Evolutionary conservation across 2,888 invertebrate genomes (phyloP).

Genomic region (Lasioglossum zephyrum): DNA sequence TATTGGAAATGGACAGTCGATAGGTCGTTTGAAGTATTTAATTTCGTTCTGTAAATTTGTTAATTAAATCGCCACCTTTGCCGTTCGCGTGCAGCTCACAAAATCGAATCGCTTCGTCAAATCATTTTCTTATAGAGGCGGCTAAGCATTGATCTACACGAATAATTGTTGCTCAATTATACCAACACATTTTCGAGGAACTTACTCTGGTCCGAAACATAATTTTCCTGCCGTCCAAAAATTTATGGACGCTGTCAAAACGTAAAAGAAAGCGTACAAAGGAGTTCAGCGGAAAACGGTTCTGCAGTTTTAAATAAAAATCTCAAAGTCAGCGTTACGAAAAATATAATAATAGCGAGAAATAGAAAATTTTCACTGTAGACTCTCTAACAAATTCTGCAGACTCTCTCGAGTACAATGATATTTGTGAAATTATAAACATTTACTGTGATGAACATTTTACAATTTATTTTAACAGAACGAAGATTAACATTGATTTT

Average conservation of each 20-base stretch:
- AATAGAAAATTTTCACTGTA: neutral
- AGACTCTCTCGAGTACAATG: neutral
- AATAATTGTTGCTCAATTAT: neutral
- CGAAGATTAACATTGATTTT: neutral
- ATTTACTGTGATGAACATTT: neutral
- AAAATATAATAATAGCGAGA: neutral
- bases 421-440: neutral
- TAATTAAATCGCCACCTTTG: conserved; percentile 29
- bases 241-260: neutral
- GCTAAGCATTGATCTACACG: neutral
- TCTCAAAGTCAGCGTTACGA: neutral
- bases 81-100: neutral
- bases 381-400: neutral
- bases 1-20: conserved; percentile 5
- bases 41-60: conserved; percentile 21
- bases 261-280: neutral
- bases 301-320: neutral
- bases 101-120: neutral
- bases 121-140: neutral
- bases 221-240: neutral
- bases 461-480: neutral
- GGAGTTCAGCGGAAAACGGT: neutral
- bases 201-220: neutral
- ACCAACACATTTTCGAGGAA: neutral
- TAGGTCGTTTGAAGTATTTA: conserved; percentile 5